phyloP scores from a whole-genome alignment of 2,113 vertebrate species.

The Misgurnus mizolepis region DNA sequence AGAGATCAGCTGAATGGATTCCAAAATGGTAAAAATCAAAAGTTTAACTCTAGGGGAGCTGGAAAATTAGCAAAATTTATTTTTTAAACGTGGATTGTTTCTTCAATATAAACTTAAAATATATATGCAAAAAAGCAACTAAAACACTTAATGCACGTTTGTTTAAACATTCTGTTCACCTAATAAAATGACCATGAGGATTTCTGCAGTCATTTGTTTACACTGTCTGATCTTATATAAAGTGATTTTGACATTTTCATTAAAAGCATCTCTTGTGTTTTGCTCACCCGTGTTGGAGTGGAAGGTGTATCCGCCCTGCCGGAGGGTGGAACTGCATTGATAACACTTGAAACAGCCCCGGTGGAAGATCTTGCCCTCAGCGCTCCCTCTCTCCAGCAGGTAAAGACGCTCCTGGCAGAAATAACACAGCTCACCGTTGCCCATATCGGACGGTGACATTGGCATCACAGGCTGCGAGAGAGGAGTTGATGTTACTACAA shows the following conservation, averaged over 20 bases:
- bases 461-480: constrained; percentile 38
- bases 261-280: background rate
- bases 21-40: too few relatives aligned
- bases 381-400: constrained; percentile 86
- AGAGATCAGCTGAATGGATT: too few relatives aligned
- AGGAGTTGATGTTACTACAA: background rate
- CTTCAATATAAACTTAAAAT: too few relatives aligned
- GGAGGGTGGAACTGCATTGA: constrained; percentile 78
- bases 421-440: constrained; percentile 81
- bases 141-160: too few relatives aligned
- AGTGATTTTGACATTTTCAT: background rate
- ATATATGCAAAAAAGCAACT: too few relatives aligned
- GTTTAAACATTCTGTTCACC: too few relatives aligned
- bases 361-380: constrained; percentile 89
- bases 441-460: constrained; percentile 44
- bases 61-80: too few relatives aligned
- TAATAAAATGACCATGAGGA: too few relatives aligned
- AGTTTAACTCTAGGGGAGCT: too few relatives aligned
- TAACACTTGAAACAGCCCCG: constrained; percentile 88
- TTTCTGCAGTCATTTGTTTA: too few relatives aligned
- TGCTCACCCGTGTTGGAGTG: constrained; percentile 78
- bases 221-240: too few relatives aligned
- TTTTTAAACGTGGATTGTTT: too few relatives aligned
- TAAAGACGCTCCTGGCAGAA: constrained; percentile 84
- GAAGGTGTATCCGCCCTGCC: constrained; percentile 83